Percentiles rank a stretch among this genome's conserved stretches.
phyloP scores from a whole-genome alignment of 2,797 vertebrate genomes.

The Anguilla anguilla region DNA sequence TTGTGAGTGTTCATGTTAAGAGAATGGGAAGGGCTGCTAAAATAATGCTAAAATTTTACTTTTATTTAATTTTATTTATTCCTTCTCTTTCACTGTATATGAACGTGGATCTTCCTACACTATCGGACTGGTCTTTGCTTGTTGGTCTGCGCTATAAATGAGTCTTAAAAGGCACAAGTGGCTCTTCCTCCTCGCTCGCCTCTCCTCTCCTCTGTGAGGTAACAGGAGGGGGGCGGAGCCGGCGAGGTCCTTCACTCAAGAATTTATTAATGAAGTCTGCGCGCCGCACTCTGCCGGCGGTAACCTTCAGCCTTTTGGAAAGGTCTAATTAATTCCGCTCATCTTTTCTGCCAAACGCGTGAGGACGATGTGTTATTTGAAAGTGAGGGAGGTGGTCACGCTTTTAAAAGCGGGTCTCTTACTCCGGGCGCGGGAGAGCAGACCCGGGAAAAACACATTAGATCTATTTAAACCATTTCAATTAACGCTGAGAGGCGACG shows the following conservation, averaged over 20 bases:
- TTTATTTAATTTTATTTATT: background rate
- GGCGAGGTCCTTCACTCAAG: constrained; percentile 13
- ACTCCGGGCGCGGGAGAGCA: constrained; percentile 31
- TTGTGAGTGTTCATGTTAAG: background rate
- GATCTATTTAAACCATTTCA: constrained; percentile 52
- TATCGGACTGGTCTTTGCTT: no score
- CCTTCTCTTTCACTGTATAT: background rate
- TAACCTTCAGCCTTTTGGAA: constrained; percentile 54
- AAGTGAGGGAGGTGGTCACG: constrained; percentile 53
- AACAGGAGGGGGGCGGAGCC: background rate
- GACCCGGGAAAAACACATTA: constrained; percentile 49
- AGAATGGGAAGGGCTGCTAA: background rate
- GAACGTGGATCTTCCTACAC: background rate
- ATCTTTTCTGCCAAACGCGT: constrained; percentile 40
- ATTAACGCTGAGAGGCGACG: constrained; percentile 44
- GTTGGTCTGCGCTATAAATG: no score
- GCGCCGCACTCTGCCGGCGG: constrained; percentile 29
- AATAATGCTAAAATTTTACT: background rate
- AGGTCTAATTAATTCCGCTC: constrained; percentile 54
- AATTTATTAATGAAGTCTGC: constrained; percentile 47
- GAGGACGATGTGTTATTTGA: constrained; percentile 51
- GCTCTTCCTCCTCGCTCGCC: background rate
- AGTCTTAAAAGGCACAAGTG: no score
- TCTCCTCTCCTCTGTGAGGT: background rate
- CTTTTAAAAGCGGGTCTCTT: constrained; percentile 38